These are phyloP conservation scores for Schizopygopsis malacanthus DNA, from an alignment of 2,797 vertebrate genomes.

Conservation along the genomic window DNA sequence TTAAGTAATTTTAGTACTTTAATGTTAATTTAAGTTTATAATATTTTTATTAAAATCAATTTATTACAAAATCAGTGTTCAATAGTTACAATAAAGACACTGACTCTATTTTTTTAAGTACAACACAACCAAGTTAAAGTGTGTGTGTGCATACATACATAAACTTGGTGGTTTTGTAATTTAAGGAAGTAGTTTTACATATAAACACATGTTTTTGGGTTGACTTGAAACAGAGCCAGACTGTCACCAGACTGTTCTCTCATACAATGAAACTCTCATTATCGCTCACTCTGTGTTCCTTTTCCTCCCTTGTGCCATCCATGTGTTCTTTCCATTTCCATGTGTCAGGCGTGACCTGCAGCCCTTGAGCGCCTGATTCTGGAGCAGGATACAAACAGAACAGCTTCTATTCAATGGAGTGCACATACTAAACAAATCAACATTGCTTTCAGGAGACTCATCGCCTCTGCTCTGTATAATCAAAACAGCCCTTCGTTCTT, in stretches of 20 bases:
- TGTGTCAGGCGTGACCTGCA: neutral
- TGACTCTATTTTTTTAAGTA: no score
- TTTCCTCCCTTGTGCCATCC: neutral
- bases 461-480: constrained; percentile 4
- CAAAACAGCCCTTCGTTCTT: neutral
- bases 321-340: neutral
- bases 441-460: neutral
- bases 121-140: neutral
- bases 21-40: neutral
- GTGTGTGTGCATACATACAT: neutral
- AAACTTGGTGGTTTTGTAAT: neutral
- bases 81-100: neutral
- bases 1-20: no score
- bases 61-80: neutral
- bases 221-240: neutral
- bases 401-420: neutral
- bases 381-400: neutral
- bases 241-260: neutral
- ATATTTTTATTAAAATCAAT: neutral
- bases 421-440: constrained; percentile 1
- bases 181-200: neutral
- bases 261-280: neutral
- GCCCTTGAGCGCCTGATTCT: neutral
- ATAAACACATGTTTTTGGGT: neutral
- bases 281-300: neutral